Base-by-base conservation (phyloP, 1,140 invertebrate genomes). In the Popillia japonica region DNA sequence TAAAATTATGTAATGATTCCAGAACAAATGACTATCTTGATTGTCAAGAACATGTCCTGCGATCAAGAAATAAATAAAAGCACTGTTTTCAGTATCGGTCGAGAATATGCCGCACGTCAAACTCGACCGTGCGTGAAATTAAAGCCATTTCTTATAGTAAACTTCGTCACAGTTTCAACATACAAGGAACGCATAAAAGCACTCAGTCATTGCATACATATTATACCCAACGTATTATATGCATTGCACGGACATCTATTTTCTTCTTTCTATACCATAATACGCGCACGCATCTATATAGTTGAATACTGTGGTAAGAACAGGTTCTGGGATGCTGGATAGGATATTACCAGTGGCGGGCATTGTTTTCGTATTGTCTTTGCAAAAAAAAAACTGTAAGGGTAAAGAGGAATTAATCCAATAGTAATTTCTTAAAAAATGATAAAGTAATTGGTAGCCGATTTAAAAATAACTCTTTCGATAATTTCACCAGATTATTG, bases 161-260 rank as follows among this genome's bases (percentile, higher is more conserved):
- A 68, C 20, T 68, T 22, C 61, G 61, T 68, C 61, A 68, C 9
- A 68, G 61, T 27, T 68, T 68, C 61, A 34, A 68, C 61, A 27
- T 68, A 68, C 20, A 10, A 27, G 14, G 22, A 22, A 27, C 61
- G 22, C 61, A 68, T 68, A 68, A 68, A 68, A 68, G 61, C 61
- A 68, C 61, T 17, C 61, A 68, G 61, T 68, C 61, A 68, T 34
- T 68, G 22, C 61, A 14, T 68, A 68, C 27, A 34, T 68, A 68
- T 23, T 68, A 20, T 61, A 61, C 1, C 59, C 17, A 61, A 61
- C 59, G 17, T 61, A 68, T 34, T 68, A 68, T 34, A 34, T 68
- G 27, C 61, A 68, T 68, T 34, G 22, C 61, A 27, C 22, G 22
- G 14, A 27, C 27, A 22, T 68, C 61, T 7, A 9, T 68, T 68